phyloP scores from a whole-genome alignment of 2,797 vertebrate species.

The Loriculus beryllinus region DNA sequence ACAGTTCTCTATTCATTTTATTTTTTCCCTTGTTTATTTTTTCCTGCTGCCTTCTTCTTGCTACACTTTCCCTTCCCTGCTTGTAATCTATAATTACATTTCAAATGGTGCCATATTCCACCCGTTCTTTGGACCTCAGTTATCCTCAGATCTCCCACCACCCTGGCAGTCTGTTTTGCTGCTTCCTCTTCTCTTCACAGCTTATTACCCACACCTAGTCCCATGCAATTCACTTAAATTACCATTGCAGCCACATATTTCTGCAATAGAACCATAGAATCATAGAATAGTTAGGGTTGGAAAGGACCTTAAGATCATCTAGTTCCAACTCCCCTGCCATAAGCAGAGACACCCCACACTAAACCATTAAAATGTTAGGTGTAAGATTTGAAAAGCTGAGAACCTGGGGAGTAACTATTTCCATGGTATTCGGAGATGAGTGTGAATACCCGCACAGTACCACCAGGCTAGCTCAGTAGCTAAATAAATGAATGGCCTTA shows the following conservation, averaged over 20 bases:
- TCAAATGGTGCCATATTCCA: not conserved
- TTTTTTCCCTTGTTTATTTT: not conserved
- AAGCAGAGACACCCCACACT: too few species aligned
- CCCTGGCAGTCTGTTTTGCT: not conserved
- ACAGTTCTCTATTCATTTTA: not conserved
- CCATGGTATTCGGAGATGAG: not conserved
- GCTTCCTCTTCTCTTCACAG: not conserved
- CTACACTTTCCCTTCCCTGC: too few species aligned
- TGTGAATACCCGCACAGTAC: not conserved
- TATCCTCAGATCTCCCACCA: not conserved
- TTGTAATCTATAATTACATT: not conserved
- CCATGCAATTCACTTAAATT: not conserved
- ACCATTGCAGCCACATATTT: not conserved
- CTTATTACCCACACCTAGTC: not conserved
- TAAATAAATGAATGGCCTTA: conserved; percentile 29
- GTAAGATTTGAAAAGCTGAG: not conserved
- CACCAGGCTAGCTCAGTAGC: not conserved
- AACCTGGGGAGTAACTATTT: not conserved
- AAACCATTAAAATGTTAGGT: not conserved
- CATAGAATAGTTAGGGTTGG: too few species aligned
- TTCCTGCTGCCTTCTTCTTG: not conserved
- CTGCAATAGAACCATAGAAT: too few species aligned
- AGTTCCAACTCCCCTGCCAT: too few species aligned
- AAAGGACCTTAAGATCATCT: too few species aligned
- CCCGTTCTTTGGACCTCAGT: not conserved